phyloP scores from a whole-genome alignment of 2,113 vertebrate species.

The Halcyon malimbica region DNA sequence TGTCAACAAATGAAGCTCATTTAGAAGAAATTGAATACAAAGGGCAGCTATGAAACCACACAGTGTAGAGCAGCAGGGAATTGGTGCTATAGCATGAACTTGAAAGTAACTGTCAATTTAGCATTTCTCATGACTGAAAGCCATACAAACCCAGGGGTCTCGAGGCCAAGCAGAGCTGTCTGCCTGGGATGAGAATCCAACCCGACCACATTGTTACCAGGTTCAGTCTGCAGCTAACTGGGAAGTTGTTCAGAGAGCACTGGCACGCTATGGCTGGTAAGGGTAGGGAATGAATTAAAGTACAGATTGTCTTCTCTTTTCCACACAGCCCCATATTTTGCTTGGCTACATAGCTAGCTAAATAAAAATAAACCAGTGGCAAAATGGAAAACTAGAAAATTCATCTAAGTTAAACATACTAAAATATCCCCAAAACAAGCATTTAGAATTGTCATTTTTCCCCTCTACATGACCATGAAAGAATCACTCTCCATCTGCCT shows the following conservation, averaged over 20 bases:
- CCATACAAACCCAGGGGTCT: background rate
- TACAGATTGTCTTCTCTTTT: background rate
- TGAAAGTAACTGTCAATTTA: constrained; percentile 8
- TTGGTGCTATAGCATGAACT: background rate
- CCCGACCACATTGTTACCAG: background rate
- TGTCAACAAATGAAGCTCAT: constrained; percentile 49
- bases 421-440: background rate
- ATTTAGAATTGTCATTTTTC: background rate
- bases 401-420: background rate
- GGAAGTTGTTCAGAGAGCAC: background rate
- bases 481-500: background rate
- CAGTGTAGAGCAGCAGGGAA: constrained; percentile 4
- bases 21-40: constrained; percentile 16
- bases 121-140: background rate
- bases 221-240: background rate
- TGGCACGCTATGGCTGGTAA: accelerated
- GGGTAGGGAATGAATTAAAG: background rate
- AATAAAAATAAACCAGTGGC: background rate
- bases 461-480: background rate
- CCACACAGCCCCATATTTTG: background rate
- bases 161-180: background rate
- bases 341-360: background rate
- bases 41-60: constrained; percentile 5
- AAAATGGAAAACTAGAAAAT: background rate
- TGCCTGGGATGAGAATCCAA: background rate